phyloP scores from a whole-genome alignment of 2,113 vertebrate genomes.

The Pithys albifrons region DNA sequence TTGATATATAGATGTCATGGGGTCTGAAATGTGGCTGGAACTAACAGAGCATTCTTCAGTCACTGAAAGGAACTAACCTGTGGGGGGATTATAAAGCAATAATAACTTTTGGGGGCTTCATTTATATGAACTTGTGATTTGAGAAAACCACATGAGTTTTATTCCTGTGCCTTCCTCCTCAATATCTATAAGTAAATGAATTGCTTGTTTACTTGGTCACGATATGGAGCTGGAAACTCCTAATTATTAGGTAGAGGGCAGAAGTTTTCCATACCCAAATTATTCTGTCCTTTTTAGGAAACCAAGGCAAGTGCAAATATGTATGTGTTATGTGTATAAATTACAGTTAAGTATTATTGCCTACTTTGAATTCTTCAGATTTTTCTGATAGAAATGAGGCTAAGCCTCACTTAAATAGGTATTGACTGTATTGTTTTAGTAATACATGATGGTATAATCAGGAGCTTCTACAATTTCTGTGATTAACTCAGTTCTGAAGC shows the following conservation, averaged over 20 bases:
- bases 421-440: neutral
- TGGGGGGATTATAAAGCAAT: neutral
- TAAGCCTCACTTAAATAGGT: neutral
- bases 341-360: neutral
- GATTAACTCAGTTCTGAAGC: neutral
- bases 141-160: neutral
- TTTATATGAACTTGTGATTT: neutral
- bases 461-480: neutral
- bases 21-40: neutral
- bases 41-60: neutral
- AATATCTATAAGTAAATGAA: neutral
- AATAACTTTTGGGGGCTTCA: rapidly evolving
- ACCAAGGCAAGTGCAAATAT: neutral
- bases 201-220: neutral
- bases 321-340: neutral
- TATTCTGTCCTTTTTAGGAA: neutral
- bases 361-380: neutral
- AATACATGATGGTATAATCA: neutral
- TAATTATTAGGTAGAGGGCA: neutral
- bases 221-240: neutral
- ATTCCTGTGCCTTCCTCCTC: neutral
- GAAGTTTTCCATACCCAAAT: neutral
- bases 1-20: neutral
- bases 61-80: neutral
- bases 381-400: neutral